Base-by-base conservation (phyloP, 1,140 invertebrate species). In the Psilanteris sp. region DNA sequence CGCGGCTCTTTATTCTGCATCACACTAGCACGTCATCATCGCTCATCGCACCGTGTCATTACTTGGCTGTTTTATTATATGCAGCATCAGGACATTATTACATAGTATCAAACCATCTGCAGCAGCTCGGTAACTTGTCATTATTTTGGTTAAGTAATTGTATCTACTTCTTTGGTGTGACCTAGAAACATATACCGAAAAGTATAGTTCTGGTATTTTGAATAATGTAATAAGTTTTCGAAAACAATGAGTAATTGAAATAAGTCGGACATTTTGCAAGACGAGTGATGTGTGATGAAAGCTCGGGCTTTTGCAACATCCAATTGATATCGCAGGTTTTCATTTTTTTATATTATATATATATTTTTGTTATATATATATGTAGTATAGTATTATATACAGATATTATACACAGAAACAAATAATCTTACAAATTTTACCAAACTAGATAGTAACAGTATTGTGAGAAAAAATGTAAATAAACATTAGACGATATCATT, bases 71-170 rank as follows among this genome's bases (percentile, higher is more conserved):
- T 55, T 39, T 41, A 48, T 68, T 57, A 50, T 50, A 57, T 31
- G 41, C 31, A 57, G 41, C 61, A 54, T 54, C 64, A 14, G 41
- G 31, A 26, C 41, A 8, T 67, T 55, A 57, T 68, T 68, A 68
- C 52, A 68, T 50, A 41, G 64, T 27, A 68, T 57, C 64, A 50
- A 39, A 29, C 41, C 43, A 68, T 57, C 31, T 34, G 34, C 64
- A 26, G 43, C 41, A 41, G 29, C 43, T 8, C 18, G 11, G 22
- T 41, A 48, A 39, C 31, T 32, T 18, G 43, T 39, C 32, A 46
- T 50, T 57, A 57, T 50, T 68, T 68, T 66, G 24, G 48, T 66
- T 66, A 55, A 67, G 41, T 67, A 67, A 67, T 67, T 67, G 62
- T 55, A 55, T 48, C 62, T 46, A n/a, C 24, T 50, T 27, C 6